Evolutionary conservation across 2,113 vertebrate genomes (phyloP).

Genomic region (Phalacrocorax carbo): DNA sequence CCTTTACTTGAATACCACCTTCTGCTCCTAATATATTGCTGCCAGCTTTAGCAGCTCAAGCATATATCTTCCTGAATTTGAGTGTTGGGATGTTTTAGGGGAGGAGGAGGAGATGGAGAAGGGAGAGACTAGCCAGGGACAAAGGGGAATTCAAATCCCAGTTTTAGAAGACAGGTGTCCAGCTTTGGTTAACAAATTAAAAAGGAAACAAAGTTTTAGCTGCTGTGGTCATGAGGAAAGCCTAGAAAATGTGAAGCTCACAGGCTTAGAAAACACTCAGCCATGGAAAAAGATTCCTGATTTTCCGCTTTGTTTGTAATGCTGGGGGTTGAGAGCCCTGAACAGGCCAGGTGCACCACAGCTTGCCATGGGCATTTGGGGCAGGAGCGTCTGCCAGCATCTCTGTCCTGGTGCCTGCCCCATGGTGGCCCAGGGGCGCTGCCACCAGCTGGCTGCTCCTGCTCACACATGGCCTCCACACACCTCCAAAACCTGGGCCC

Average conservation of each 20-base stretch:
- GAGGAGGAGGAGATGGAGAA: neutral
- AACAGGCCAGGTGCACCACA: neutral
- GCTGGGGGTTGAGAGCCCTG: neutral
- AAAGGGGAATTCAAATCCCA: neutral
- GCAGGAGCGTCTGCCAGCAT: neutral
- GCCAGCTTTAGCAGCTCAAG: constrained; percentile 21
- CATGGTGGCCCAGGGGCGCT: fast-evolving
- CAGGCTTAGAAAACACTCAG: neutral
- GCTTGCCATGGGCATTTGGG: neutral
- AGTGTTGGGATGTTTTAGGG: neutral
- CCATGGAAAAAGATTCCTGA: neutral
- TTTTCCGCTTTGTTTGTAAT: neutral
- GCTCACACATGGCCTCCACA: fast-evolving
- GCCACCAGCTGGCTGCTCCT: neutral
- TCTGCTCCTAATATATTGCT: constrained; percentile 32
- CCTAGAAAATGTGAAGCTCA: neutral
- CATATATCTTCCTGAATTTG: constrained; percentile 28
- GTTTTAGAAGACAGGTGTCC: neutral
- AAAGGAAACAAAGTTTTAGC: neutral
- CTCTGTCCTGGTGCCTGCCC: neutral
- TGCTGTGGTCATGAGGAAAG: neutral
- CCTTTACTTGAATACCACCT: constrained; percentile 15
- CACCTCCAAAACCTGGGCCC: neutral
- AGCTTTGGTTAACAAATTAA: neutral
- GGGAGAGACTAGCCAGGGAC: neutral